Evolutionary conservation across 2,113 vertebrate genomes (phyloP).

Genomic region (Nothobranchius kuhntae): DNA sequence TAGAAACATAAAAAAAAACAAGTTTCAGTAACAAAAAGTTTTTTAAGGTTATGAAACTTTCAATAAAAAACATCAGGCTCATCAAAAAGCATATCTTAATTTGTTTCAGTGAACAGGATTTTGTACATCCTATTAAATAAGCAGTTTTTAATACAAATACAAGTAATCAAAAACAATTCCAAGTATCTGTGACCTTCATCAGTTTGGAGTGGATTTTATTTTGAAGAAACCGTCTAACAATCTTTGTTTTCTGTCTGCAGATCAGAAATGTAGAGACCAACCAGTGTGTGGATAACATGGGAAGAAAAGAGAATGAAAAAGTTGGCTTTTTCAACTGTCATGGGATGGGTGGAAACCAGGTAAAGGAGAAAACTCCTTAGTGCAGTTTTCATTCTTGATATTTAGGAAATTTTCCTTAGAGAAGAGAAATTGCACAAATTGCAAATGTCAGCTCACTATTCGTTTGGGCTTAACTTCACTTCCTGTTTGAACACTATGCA

Average conservation of each 20-base stretch:
- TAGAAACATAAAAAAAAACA: no score
- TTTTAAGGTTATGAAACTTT: no score
- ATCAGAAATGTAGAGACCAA: slow-evolving; percentile 98
- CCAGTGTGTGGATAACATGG: slow-evolving; percentile 99
- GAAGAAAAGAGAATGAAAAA: slow-evolving; percentile 97
- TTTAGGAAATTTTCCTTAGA: background rate
- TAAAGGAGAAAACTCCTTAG: background rate
- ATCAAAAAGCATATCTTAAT: no score
- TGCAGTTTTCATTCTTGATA: background rate
- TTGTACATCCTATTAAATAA: no score
- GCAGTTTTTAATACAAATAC: no score
- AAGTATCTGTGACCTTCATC: background rate
- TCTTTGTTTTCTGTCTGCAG: slow-evolving; percentile 62
- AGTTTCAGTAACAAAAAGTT: no score
- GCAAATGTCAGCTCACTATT: no score
- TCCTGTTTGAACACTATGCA: no score
- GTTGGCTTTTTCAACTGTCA: slow-evolving; percentile 99
- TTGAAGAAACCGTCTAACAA: background rate
- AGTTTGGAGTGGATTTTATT: background rate
- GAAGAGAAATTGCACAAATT: background rate
- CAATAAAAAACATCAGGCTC: no score
- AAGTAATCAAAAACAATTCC: no score
- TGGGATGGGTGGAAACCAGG: slow-evolving; percentile 98
- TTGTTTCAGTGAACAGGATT: no score
- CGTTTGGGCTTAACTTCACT: no score